Evolutionary conservation across 2,888 invertebrate species (phyloP).

Genomic region (Macaria notata): DNA sequence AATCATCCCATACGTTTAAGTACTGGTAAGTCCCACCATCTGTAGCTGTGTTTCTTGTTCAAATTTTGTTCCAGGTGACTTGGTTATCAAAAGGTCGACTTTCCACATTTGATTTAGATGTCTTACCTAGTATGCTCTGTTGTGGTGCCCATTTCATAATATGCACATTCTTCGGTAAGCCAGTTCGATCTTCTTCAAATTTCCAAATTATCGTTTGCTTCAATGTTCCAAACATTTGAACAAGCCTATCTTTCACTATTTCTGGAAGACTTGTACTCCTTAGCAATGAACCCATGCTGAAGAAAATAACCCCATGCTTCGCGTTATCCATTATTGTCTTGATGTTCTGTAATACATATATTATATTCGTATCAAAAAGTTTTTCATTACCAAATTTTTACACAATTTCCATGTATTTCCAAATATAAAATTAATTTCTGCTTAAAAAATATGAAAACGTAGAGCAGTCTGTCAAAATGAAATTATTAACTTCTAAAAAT

Average conservation of each 20-base stretch:
- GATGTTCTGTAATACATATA: slow-evolving; percentile 44
- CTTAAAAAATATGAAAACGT: no score
- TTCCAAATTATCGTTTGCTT: slow-evolving; percentile 75
- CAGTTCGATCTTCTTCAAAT: slow-evolving; percentile 51
- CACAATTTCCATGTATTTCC: no score
- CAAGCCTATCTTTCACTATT: slow-evolving; percentile 45
- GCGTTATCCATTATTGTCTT: slow-evolving; percentile 56
- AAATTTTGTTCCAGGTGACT: no score
- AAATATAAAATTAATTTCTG: no score
- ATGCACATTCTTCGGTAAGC: slow-evolving; percentile 59
- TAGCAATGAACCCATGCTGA: slow-evolving; percentile 69
- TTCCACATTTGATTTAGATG: not conserved
- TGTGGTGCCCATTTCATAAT: slow-evolving; percentile 66
- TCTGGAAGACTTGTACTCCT: slow-evolving; percentile 55
- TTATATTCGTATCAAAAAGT: no score
- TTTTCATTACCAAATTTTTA: no score
- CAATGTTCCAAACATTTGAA: slow-evolving; percentile 57
- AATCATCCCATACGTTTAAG: no score
- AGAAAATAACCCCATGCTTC: slow-evolving; percentile 67
- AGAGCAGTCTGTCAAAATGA: no score
- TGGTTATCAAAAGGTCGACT: no score
- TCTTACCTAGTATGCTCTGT: slow-evolving; percentile 57
- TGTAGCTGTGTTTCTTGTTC: no score
- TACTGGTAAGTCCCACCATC: no score
- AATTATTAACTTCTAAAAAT: no score